These are phyloP conservation scores for Simalia tracyae DNA, from an alignment of 2,797 vertebrate genomes.

Conservation along the genomic window DNA sequence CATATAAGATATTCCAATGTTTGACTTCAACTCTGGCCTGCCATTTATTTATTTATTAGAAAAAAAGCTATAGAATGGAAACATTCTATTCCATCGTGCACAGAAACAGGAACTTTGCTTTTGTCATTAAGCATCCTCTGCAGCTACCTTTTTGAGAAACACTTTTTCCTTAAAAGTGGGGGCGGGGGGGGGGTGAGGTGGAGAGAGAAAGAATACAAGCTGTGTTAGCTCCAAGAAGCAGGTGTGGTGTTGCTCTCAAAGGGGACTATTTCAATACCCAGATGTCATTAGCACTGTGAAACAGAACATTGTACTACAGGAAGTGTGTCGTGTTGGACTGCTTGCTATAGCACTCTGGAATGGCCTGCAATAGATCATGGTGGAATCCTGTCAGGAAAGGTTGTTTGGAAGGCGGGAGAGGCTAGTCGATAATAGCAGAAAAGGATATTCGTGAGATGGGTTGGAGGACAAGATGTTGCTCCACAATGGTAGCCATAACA, in stretches of 20 bases:
- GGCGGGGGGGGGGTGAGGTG: not conserved
- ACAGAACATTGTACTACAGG: conserved; percentile 63
- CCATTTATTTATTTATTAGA: conserved; percentile 38
- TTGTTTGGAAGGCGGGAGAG: conserved; percentile 68
- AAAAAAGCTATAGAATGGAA: conserved; percentile 22
- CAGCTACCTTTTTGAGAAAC: conserved; percentile 45
- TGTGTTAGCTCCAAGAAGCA: conserved; percentile 62
- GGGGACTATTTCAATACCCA: conserved; percentile 68
- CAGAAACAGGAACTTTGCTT: conserved; percentile 50
- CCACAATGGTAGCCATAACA: not conserved
- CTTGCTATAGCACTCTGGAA: conserved; percentile 54
- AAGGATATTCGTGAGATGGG: not conserved
- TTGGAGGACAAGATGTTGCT: not conserved
- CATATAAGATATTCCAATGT: not conserved
- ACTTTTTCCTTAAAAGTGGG: not conserved
- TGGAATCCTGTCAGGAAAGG: conserved; percentile 65
- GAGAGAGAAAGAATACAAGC: conserved; percentile 46
- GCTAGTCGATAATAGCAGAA: conserved; percentile 35
- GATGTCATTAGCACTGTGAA: conserved; percentile 67
- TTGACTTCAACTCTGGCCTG: conserved; percentile 2
- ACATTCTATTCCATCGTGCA: conserved; percentile 1
- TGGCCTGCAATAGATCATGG: conserved; percentile 65
- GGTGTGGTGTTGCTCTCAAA: conserved; percentile 62
- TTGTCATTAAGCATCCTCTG: conserved; percentile 50
- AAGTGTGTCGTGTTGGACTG: conserved; percentile 60